Evolutionary conservation across 2,797 vertebrate genomes (phyloP), one percentile per base, ranked within the genome.

Genomic region (Hemibagrus guttatus): DNA sequence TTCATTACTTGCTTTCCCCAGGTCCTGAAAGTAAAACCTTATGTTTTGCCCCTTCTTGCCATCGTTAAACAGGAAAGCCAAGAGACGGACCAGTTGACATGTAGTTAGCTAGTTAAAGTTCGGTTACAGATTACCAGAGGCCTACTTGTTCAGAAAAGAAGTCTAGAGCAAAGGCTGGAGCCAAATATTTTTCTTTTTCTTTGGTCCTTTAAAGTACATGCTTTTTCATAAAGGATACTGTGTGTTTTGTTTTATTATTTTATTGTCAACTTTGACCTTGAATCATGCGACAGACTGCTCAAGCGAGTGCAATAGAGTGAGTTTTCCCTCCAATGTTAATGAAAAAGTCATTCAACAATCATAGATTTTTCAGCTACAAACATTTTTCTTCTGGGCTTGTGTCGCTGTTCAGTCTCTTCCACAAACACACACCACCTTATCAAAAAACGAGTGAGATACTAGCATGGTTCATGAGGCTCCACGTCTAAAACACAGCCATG

Each of bases 21-120:
- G 83, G 23, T 84, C 68, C 69, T 85, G 78, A 84, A 78, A 88
- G 71, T 64, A 78, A 78, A 85, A 85, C 72, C 84, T 63, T 78
- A 85, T 85, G 84, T 68, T 85, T 78, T 39, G 46, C 59, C 42
- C 16, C 72, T 66, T 64, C 61, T 78, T 68, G 21, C 46, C 56
- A 68, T 85, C 11, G 13, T 35, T 66, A 78, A 79, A 78, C 39
- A 66, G 39, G 74, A 78, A 85, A 54, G 13, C 23, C 8, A 78
- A 39, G 12, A 35, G 39, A 75, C n/a, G n/a, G 56, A 78, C 74
- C n/a, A 17, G n/a, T 63, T 63, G 84, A 78, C 46, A 66, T 52
- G 17, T 23, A 85, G 71, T 66, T 85, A 64, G 42, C 59, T 12
- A 78, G 71, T 63, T 74, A 49, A 81, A 49, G 42, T 64, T 58